Evolutionary conservation across 2,888 invertebrate species (phyloP).

Genomic region (Phymatocera aterrima): DNA sequence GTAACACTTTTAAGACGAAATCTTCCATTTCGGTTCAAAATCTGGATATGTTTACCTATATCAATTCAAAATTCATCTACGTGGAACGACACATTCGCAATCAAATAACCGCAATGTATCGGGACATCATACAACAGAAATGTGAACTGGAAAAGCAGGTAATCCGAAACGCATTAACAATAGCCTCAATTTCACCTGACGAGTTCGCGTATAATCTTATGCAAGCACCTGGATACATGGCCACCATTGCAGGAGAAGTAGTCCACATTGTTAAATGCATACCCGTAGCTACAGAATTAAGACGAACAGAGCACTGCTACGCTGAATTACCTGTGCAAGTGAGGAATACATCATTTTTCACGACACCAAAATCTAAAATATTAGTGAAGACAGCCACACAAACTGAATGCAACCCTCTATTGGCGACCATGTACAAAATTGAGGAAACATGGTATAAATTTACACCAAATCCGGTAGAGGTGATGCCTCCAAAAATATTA

Average conservation of each 20-base stretch:
- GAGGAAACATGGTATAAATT: no score
- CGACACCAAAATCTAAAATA: conserved; percentile 54
- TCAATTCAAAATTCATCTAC: no score
- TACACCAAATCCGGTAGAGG: not conserved
- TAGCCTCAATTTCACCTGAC: conserved; percentile 54
- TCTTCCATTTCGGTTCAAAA: no score
- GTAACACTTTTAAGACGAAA: no score
- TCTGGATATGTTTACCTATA: no score
- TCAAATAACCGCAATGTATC: no score
- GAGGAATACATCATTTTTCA: conserved; percentile 51
- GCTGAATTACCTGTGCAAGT: conserved; percentile 52
- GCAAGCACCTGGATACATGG: conserved; percentile 53
- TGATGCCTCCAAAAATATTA: not conserved
- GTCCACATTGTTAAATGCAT: conserved; percentile 54
- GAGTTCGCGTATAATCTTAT: conserved; percentile 53
- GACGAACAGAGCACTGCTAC: conserved; percentile 49
- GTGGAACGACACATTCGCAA: no score
- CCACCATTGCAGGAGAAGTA: conserved; percentile 54
- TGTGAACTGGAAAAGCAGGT: no score
- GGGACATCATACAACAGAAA: no score
- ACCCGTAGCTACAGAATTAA: conserved; percentile 46
- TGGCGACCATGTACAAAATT: conserved; percentile 52
- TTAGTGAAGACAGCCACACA: conserved; percentile 49
- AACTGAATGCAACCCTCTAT: conserved; percentile 50
- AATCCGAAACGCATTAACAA: conserved; percentile 50